Evolutionary conservation across 2,113 vertebrate species (phyloP), one percentile per base, ranked within the genome.

Genomic region (Pelodiscus sinensis): DNA sequence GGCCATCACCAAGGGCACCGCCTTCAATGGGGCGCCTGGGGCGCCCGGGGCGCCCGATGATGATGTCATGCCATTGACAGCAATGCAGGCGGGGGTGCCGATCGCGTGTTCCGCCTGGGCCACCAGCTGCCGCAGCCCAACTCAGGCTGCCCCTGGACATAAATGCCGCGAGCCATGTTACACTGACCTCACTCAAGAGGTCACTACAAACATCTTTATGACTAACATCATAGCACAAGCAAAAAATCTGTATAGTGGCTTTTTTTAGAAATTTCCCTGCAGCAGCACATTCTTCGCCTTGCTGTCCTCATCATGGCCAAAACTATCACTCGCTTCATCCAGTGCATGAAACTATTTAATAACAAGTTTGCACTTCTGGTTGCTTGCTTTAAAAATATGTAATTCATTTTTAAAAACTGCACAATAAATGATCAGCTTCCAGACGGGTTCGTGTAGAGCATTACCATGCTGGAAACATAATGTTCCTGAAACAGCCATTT

Each of bases 381-480:
- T 81, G 8, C n/a, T 68, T 35, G 51, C 2, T 44, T 82, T 82
- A 94, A 81, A 18, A 12, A 4, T 55, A 2, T 85, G 1, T 44
- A 79, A 91, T 11, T 89, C 0, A 57, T 92, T 96, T 88, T 75
- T 25, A 93, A 94, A 92, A 87, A 4, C 35, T 92, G 4, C n/a
- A 65, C 56, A 86, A 85, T 55, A 27, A 85, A 57, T 38, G 55
- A 31, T 87, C 83, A 81, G 13, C 55, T 86, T 95, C 96, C 81
- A 79, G 82, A 90, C 5, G 44, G 6, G 19, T 8, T 89, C 9
- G 55, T 44, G 22, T 54, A 19, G 86, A 90, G 85, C 89, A 84
- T 52, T 82, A 44, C 27, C 87, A 55, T 81, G 50, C 68, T 90
- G 65, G 84, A 94, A 96, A 81, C 5, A 68, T 89, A 81, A 86